Evolutionary conservation across 2,888 invertebrate species (phyloP), one percentile per base, ranked within the genome.

Genomic region (Tubulanus polymorphus): DNA sequence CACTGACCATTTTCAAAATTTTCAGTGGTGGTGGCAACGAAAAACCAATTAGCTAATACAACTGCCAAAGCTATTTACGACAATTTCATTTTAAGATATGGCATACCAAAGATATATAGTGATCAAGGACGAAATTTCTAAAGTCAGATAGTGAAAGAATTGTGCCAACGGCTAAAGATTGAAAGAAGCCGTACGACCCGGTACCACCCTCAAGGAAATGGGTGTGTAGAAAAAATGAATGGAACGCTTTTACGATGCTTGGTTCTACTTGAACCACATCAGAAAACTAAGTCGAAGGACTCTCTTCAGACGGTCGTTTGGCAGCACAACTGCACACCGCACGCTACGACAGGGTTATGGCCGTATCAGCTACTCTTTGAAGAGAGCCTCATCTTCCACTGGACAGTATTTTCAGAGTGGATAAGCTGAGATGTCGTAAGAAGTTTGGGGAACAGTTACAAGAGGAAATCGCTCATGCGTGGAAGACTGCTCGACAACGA

Each of bases 71-170:
- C 56, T 32, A 35, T 62, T 1, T 60, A 62, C 32, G 61, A 57
- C 32, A 61, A 64, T 37, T 64, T 54, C 23, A 49, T 61, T 10
- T 48, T 52, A 0, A 35, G 55, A 10, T 64, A 59, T 55, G 62
- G 64, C 8, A 60, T 57, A 23, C 62, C 64, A 10, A 32, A 45
- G 0, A 51, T 45, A 28, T 61, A 64, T 30, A 61, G 62, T 37
- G 61, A 63, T 45, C 62, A 63, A 48, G 60, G 64, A 10, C 28
- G 50, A 15, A 61, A 64, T 37, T 64, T 64, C 52, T 61, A 64
- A 51, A 64, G 63, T 46, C 29, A 54, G 10, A 48, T 64, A 10
- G 63, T 64, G 35, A 25, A 37, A 2, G 51, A 54, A 18, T 37
- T 62, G 18, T 59, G 62, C 27, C 55, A 59, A 45, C 41, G 46